phyloP scores from a whole-genome alignment of 1,140 invertebrate genomes.

The Ditylenchus dipsaci region DNA sequence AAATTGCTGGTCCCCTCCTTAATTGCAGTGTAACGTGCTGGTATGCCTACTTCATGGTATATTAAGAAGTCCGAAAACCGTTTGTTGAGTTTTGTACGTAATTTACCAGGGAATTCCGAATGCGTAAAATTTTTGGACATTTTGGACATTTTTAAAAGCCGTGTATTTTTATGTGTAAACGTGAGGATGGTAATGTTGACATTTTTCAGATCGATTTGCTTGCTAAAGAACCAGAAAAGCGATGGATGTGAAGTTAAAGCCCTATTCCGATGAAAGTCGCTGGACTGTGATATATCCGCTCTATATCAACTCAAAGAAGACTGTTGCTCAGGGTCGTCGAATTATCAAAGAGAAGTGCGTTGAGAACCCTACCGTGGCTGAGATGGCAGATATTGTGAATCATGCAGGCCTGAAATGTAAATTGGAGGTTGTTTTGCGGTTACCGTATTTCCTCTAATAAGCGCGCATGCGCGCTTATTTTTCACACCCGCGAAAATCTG shows the following conservation, averaged over 20 bases:
- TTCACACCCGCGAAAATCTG: no score
- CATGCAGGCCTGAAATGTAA: conserved; percentile 75
- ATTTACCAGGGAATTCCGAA: no score
- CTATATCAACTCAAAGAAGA: conserved; percentile 89
- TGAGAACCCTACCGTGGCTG: conserved; percentile 63
- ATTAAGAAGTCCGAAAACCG: no score
- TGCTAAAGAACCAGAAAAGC: neutral
- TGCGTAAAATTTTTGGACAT: no score
- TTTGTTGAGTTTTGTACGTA: no score
- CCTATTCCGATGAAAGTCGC: conserved; percentile 59
- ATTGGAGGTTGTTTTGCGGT: conserved; percentile 66
- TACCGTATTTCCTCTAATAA: no score
- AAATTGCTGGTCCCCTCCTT: no score
- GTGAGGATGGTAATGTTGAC: neutral
- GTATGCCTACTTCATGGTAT: no score
- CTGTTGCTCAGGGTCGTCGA: conserved; percentile 76
- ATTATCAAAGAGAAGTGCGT: conserved; percentile 72
- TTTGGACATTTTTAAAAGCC: no score
- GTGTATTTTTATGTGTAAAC: neutral
- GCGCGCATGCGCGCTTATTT: no score
- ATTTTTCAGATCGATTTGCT: neutral
- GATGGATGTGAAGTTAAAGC: conserved; percentile 26
- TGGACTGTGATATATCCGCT: conserved; percentile 96
- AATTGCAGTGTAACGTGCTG: no score
- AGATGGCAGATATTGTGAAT: conserved; percentile 83